Conservation (phyloP, 2,797 vertebrate species). For the Mormyrops attenuatus region DNA sequence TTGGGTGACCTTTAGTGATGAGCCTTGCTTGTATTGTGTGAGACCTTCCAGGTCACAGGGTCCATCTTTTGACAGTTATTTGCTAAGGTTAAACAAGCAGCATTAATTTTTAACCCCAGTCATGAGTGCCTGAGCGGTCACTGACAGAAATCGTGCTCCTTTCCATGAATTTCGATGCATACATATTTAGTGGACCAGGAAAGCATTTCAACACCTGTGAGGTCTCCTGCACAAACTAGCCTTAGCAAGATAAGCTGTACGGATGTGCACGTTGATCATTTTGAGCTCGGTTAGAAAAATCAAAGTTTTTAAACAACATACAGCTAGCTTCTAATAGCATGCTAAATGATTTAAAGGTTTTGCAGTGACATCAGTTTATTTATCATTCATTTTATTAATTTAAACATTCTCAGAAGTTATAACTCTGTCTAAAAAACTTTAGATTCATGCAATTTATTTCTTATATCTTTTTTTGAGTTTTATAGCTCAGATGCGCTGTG, state of each 20-base stretch:
- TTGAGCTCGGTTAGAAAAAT: background rate
- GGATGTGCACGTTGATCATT: background rate
- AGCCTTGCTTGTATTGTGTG: background rate
- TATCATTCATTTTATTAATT: background rate
- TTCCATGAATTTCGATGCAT: background rate
- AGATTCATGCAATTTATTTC: background rate
- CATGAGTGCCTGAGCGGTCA: background rate
- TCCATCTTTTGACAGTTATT: background rate
- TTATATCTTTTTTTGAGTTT: background rate
- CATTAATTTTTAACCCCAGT: conserved; percentile 14
- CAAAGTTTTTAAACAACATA: background rate
- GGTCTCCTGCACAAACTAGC: background rate
- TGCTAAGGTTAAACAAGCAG: conserved; percentile 12
- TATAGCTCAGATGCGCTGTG: no score
- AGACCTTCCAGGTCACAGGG: background rate
- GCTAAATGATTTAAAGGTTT: background rate
- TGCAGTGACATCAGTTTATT: background rate
- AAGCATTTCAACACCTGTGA: background rate
- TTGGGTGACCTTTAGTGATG: background rate
- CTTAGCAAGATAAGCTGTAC: background rate
- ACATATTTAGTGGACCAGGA: background rate
- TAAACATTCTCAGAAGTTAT: background rate
- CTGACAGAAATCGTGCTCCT: background rate
- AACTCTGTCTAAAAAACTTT: background rate
- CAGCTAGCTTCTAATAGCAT: background rate